phyloP scores from a whole-genome alignment of 1,140 invertebrate genomes.

The Drosophila lacteicornis region DNA sequence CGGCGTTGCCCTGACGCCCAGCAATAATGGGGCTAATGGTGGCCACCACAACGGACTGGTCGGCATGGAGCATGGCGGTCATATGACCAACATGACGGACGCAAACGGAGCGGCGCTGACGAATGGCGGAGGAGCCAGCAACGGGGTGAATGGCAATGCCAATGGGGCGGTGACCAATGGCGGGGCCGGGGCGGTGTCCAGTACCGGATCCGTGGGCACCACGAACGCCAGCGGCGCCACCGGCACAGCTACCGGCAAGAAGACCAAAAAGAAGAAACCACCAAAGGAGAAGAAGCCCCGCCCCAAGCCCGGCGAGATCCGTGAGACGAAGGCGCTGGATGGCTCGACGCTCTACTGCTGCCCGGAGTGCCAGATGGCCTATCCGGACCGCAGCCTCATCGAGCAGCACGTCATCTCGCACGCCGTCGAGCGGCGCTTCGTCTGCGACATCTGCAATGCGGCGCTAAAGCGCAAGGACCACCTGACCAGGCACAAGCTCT shows the following conservation, averaged over 20 bases:
- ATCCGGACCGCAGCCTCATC: conserved; percentile 91
- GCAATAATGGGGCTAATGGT: conserved; percentile 68
- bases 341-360: conserved; percentile 94
- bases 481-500: conserved; percentile 91
- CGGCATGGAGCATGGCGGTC: conserved; percentile 76
- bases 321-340: conserved; percentile 92
- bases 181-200: conserved; percentile 66
- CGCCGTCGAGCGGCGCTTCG: conserved; percentile 91
- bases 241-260: conserved; percentile 87
- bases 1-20: conserved; percentile 74
- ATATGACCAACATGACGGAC: conserved; percentile 79
- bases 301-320: conserved; percentile 92
- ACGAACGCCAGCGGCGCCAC: conserved; percentile 68
- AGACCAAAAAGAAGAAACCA: conserved; percentile 93
- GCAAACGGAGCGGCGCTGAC: conserved; percentile 65
- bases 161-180: conserved; percentile 69
- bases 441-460: conserved; percentile 94
- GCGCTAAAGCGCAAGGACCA: conserved; percentile 93
- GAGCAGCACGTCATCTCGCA: conserved; percentile 94
- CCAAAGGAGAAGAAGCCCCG: conserved; percentile 88
- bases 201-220: conserved; percentile 67
- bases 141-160: conserved; percentile 72
- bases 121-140: conserved; percentile 59
- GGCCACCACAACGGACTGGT: conserved; percentile 74
- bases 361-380: conserved; percentile 94